Conservation (phyloP, 2,888 invertebrate genomes). For the Temnothorax rugatulus region DNA sequence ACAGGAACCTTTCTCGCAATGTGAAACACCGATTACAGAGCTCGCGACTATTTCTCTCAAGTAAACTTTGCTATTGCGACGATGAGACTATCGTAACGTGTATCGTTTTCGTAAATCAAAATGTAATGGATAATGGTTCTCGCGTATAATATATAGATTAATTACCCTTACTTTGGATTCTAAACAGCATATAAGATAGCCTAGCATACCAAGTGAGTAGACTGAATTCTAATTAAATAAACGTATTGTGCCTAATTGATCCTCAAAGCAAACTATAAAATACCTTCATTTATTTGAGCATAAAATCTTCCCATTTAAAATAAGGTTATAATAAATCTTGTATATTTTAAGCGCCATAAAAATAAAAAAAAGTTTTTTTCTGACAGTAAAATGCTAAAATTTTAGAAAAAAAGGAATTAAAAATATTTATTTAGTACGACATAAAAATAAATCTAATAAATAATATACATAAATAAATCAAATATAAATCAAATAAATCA, state of each 20-base stretch:
- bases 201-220: neutral
- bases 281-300: neutral
- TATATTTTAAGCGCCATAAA: neutral
- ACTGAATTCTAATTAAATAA: constrained; percentile 15
- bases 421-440: neutral
- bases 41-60: neutral
- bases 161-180: neutral
- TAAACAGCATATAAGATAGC: neutral
- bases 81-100: neutral
- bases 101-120: neutral
- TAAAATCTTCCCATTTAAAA: neutral
- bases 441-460: neutral
- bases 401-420: neutral
- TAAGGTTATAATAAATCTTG: neutral
- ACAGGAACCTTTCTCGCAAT: neutral
- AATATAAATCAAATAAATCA: neutral
- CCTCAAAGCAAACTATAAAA: neutral
- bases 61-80: neutral
- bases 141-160: neutral
- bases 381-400: neutral
- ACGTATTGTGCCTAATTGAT: neutral
- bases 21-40: neutral
- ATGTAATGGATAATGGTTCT: neutral
- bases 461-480: neutral
- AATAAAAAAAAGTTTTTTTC: neutral